phyloP scores from a whole-genome alignment of 1,140 invertebrate species.

The Probaryconus sp. region DNA sequence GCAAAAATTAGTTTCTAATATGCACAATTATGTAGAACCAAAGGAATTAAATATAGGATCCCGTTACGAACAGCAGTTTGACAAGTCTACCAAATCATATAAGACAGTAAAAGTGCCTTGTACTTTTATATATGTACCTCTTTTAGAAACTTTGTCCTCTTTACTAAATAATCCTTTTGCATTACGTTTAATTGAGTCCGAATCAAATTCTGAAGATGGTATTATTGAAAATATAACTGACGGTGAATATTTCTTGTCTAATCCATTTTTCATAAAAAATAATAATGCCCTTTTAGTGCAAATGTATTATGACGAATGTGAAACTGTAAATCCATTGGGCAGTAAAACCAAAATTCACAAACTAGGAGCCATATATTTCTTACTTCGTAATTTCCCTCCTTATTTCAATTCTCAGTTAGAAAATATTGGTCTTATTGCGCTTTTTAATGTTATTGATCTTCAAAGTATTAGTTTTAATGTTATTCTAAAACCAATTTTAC shows the following conservation, averaged over 20 bases:
- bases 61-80: constrained; percentile 11
- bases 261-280: constrained; percentile 25
- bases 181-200: neutral
- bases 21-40: constrained; percentile 19
- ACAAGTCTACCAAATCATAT: constrained; percentile 6
- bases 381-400: constrained; percentile 41
- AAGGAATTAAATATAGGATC: constrained; percentile 16
- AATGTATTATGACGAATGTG: constrained; percentile 49
- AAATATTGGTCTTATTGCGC: constrained; percentile 48
- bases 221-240: constrained; percentile 24
- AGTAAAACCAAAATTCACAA: constrained; percentile 43
- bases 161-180: constrained; percentile 4
- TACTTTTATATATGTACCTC: constrained; percentile 29
- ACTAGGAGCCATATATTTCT: constrained; percentile 45
- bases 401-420: constrained; percentile 43
- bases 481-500: constrained; percentile 44
- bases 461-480: constrained; percentile 40
- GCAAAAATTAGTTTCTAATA: constrained; percentile 18
- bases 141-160: constrained; percentile 36
- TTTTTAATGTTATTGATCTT: constrained; percentile 40
- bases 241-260: constrained; percentile 22
- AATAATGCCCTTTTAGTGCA: constrained; percentile 16
- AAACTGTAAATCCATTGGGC: constrained; percentile 23
- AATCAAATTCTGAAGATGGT: neutral
- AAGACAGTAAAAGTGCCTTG: constrained; percentile 16